Evolutionary conservation across 2,888 invertebrate genomes (phyloP), one percentile per base, ranked within the genome.

Genomic region (Idaea aversata): DNA sequence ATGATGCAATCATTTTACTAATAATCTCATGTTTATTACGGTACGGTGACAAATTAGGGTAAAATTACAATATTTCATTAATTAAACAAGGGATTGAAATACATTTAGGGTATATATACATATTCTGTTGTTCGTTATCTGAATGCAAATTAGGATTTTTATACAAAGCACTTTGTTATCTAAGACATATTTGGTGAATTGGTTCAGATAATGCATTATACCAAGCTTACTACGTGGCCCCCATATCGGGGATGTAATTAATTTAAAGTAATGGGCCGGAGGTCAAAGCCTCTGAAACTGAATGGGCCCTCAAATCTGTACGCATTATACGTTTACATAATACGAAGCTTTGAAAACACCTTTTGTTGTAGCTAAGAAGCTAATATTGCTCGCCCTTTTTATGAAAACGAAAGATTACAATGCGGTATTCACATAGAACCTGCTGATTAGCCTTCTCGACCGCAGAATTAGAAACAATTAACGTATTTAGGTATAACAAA

Each of bases 181-280:
- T 13, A 47, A 10, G 13, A 47, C 47, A 13, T 47, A 47, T 47
- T 47, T 7, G 47, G 47, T 47, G 47, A 47, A 6, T 47, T 47
- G 47, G 6, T 47, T 13, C 47, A 47, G 10, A 47, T 47, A 47
- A 47, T 47, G 13, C 47, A 47, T 7, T 47, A 47, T 47, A 47
- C 3, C 47, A 47, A 47, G 47, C 47, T 47, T 47, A 13, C 47
- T 47, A 47, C 47, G 47, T 47, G 47, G 47, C 47, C 47, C 47
- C 47, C 47, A 61, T 66, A 66, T 62, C 61, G 34, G 63, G 15
- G 15, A 6, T 25, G 57, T 62, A 64, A 66, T 66, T 66, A 66
- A 66, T 61, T 66, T 61, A 34, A 57, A 59, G 34, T 66, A 66
- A 61, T 61, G 59, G 60, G 36, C 64, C 57, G 36, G 66, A 59